Evolutionary conservation across 2,113 vertebrate genomes (phyloP), one percentile per base, ranked within the genome.

Genomic region (Excalfactoria chinensis): DNA sequence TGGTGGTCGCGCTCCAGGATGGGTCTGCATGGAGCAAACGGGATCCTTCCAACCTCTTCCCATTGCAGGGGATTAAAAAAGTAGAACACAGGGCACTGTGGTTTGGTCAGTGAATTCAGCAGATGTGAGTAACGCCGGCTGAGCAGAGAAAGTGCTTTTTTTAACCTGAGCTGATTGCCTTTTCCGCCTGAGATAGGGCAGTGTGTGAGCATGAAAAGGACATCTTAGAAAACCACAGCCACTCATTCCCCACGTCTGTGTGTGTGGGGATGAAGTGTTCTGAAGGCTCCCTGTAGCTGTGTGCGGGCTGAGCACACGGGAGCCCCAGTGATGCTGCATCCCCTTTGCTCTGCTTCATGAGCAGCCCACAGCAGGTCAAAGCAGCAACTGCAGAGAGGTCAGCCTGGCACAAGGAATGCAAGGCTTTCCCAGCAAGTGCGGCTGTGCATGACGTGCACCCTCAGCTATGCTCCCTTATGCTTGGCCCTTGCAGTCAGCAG

Each of bases 391-490:
- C 34, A 11, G 78, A 63, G 56, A 53, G 4, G 44, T 56, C 26
- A 7, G 53, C 37, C 79, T 56, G 85, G 20, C 37, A 2, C 2
- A 26, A 70, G 84, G 89, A 94, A 89, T 18, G 44, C 0, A 3
- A 55, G 59, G 62, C 77, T 51, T 75, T 85, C 59, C 11, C 11
- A 1, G 10, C 2, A 3, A 66, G 64, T 26, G 1, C 58, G 43
- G 67, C 85, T 35, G 19, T 3, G 8, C 68, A 23, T 90, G 95
- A 88, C n/a, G 2, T 1, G 8, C n/a, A 19, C 92, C 76, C 86
- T 67, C 88, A 86, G 68, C 88, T 75, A 84, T 8, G 77, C 70
- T 43, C 48, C 55, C 87, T 85, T 66, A 73, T 67, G 83, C 89
- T 85, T 35, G 74, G 77, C 87, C 59, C 28, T 75, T 55, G 71